Evolutionary conservation across 2,888 invertebrate species (phyloP).

Genomic region (Drosophila parthenogenetica): DNA sequence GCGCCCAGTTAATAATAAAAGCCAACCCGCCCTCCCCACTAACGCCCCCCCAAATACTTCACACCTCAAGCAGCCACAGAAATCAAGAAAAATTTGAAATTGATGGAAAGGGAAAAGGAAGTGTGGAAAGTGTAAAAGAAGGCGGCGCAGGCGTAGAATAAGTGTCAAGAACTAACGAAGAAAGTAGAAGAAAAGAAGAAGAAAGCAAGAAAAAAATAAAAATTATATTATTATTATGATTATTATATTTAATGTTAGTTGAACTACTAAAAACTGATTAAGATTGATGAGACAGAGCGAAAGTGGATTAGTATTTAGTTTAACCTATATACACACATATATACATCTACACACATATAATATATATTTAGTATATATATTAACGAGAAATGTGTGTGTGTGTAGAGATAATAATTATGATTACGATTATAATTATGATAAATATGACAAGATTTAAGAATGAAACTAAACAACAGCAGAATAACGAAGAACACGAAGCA

Average conservation of each 20-base stretch:
- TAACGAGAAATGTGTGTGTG: conserved; percentile 46
- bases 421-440: conserved; percentile 55
- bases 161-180: conserved; percentile 46
- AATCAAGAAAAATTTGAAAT: background rate
- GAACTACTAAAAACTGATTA: conserved; percentile 71
- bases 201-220: conserved; percentile 28
- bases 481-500: background rate
- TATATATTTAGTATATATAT: conserved; percentile 27
- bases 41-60: background rate
- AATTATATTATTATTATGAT: conserved; percentile 40
- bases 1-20: conserved; percentile 54
- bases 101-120: background rate
- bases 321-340: conserved; percentile 11
- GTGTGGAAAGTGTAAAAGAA: conserved; percentile 6
- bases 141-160: background rate
- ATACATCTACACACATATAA: background rate
- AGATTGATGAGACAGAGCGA: conserved; percentile 41
- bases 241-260: conserved; percentile 78
- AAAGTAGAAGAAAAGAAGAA: conserved; percentile 14
- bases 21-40: conserved; percentile 6
- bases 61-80: conserved; percentile 6
- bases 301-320: conserved; percentile 68
- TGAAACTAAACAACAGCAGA: conserved; percentile 13
- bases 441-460: conserved; percentile 34
- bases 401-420: conserved; percentile 53